A percentile compares a stretch with the other conserved stretches of the same genome.
These are phyloP conservation scores for Cynaeus angustus DNA, from an alignment of 2,888 invertebrate species.

Conservation along the genomic window DNA sequence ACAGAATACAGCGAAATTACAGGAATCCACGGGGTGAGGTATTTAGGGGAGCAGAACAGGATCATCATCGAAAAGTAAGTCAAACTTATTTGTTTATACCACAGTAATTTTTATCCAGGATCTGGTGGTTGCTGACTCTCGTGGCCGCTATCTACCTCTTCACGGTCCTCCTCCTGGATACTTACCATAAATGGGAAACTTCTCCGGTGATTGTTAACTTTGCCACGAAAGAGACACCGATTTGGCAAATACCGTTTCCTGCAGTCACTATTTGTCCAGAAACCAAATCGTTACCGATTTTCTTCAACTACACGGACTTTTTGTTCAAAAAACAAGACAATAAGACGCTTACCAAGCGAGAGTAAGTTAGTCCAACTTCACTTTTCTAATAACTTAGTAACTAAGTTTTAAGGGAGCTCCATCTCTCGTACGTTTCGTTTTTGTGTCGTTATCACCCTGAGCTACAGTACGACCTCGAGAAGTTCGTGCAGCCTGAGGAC, in stretches of 20 bases:
- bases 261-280: conserved; percentile 76
- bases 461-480: neutral
- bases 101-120: conserved; percentile 65
- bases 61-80: conserved; percentile 27
- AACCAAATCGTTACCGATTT: conserved; percentile 72
- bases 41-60: conserved; percentile 30
- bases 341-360: neutral
- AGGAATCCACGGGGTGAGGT: conserved; percentile 26
- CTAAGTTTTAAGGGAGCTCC: conserved; percentile 6
- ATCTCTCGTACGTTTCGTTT: conserved; percentile 15
- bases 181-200: conserved; percentile 82
- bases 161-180: conserved; percentile 76
- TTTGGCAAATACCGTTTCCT: conserved; percentile 75
- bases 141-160: conserved; percentile 76
- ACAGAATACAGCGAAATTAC: conserved; percentile 20
- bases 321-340: conserved; percentile 29
- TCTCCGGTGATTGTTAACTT: conserved; percentile 84
- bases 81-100: neutral
- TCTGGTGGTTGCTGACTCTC: conserved; percentile 79
- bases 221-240: conserved; percentile 80
- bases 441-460: conserved; percentile 11
- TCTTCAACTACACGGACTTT: conserved; percentile 41
- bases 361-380: conserved; percentile 2
- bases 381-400: neutral
- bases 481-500: conserved; percentile 14